Evolutionary conservation across 2,888 invertebrate genomes (phyloP).

Genomic region (Platypus cylindrus): DNA sequence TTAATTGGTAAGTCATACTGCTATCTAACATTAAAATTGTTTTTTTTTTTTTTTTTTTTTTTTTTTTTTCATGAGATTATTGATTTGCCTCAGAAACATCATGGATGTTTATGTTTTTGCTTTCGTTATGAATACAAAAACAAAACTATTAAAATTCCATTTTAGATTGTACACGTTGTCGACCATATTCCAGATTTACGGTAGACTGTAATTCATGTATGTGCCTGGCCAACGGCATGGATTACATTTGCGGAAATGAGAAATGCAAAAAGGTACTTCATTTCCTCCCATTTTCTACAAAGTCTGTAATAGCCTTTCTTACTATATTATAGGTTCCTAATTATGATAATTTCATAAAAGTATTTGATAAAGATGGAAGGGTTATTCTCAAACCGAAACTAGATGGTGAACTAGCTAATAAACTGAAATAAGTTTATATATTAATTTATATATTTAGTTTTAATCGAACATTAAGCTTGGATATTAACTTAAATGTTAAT

Average conservation of each 20-base stretch:
- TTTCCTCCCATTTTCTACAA: not conserved
- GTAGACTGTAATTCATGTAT: slow-evolving; percentile 3
- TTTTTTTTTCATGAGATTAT: no score
- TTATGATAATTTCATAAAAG: slow-evolving; percentile 1
- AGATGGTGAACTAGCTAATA: not conserved
- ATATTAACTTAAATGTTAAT: no score
- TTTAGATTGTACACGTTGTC: not conserved
- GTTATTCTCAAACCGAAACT: slow-evolving; percentile 1
- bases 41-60: no score
- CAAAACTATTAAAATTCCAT: no score
- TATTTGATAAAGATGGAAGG: slow-evolving; percentile 3
- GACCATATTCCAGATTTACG: slow-evolving; percentile 1
- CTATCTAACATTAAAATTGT: no score
- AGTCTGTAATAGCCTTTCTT: not conserved
- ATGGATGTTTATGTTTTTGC: no score
- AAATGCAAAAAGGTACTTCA: slow-evolving; percentile 1
- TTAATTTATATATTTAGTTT: no score
- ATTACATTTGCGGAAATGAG: not conserved
- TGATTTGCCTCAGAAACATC: no score
- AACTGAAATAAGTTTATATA: not conserved
- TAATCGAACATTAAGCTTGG: no score
- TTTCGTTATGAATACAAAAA: no score
- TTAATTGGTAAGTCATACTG: no score
- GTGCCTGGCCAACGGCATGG: not conserved
- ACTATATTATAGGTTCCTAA: slow-evolving; percentile 1